Base-by-base conservation (phyloP, 1,140 invertebrate species). In the Brachionus manjavacas region DNA sequence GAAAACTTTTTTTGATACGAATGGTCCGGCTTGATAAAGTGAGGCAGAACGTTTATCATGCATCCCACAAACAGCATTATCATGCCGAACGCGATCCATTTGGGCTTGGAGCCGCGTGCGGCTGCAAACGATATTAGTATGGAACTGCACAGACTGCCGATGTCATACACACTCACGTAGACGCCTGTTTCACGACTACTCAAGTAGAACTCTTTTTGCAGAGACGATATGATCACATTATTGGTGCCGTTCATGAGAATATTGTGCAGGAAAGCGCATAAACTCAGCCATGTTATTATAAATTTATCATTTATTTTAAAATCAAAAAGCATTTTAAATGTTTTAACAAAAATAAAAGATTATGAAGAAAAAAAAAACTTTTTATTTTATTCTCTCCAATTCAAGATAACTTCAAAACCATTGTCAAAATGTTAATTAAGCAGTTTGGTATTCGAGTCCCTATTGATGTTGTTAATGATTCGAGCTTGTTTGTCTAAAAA, bases 121-220 rank as follows among this genome's bases (percentile, higher is more conserved):
- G 79, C 79, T 7, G 52, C 49, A 35, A 64, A 81, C 11, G 79
- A 81, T 23, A 81, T 68, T 25, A 64, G 4, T 68, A 81, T 60
- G 1, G 79, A 64, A 25, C 35, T 43, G 14, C 55, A 41, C n/a
- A 81, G 52, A 81, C 79, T 81, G 14, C 79, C 79, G n/a, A 81
- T 68, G 41, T 81, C 79, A 25, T 81, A 81, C 8, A 81, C 52
- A 60, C 52, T 64, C 25, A 81, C 79, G 43, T 81, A 81, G 16
- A 81, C 35, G 1, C 79, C 79, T 64, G 79, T 81, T 64, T 81
- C 79, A 1, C 64, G 31, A 9, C 79, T 81, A 39, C 52, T 64
- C 20, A 81, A 81, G 52, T 81, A 81, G 31, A 81, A 81, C 52
- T 81, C 79, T 46, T 81, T 81, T 39, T 81, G 79, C 12, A 81